A percentile compares a stretch with the other conserved stretches of the same genome.
Conservation (phyloP, 2,888 invertebrate species). For the Cosmia trapezina region DNA sequence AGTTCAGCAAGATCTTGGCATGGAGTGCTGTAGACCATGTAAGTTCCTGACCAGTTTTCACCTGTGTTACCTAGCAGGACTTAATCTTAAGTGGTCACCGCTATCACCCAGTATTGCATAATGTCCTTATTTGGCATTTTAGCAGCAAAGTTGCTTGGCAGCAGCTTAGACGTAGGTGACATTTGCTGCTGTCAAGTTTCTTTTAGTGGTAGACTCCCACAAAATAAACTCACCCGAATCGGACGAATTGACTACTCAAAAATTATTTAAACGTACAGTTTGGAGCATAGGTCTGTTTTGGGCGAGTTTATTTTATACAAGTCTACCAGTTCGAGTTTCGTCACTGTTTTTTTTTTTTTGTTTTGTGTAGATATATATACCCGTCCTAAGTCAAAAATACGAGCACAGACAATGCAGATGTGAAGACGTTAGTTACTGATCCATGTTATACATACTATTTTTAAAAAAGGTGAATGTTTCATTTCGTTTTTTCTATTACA, state of each 20-base stretch:
- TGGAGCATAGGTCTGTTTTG: not conserved
- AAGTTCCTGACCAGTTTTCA: constrained; percentile 8
- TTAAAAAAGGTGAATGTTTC: not conserved
- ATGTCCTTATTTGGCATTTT: not conserved
- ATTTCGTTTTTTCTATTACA: not conserved
- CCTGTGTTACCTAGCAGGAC: not conserved
- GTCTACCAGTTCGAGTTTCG: not conserved
- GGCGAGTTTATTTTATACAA: not conserved
- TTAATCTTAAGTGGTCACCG: not conserved
- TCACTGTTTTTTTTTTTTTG: not conserved
- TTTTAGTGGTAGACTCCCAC: not conserved
- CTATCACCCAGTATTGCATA: not conserved
- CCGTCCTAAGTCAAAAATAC: not conserved
- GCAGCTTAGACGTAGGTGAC: not conserved
- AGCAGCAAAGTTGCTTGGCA: not conserved
- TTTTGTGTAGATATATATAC: not conserved
- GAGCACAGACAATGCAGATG: not conserved
- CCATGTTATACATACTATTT: not conserved
- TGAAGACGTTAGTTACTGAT: not conserved
- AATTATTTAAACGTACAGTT: not conserved
- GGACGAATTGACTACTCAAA: not conserved
- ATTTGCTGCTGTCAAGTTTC: not conserved
- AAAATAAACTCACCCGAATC: not conserved
- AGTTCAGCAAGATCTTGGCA: constrained; percentile 53
- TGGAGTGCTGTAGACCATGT: constrained; percentile 60